Conservation (phyloP, 2,113 vertebrate genomes). For the Gobius niger region DNA sequence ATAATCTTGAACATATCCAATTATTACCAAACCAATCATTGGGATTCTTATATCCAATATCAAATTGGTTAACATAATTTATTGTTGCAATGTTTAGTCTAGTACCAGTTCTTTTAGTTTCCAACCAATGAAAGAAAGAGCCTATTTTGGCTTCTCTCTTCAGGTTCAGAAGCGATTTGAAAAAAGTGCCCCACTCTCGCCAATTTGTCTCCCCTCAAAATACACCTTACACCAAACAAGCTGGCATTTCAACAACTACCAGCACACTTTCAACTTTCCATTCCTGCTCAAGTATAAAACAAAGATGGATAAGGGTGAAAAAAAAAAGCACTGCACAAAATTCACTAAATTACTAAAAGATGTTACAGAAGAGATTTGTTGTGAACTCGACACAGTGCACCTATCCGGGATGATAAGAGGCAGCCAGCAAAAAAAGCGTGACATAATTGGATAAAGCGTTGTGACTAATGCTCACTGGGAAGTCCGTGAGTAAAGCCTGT, state of each 20-base stretch:
- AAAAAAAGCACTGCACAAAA: neutral
- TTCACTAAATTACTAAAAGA: neutral
- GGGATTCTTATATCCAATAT: too few relatives aligned
- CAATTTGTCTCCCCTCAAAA: constrained; percentile 9
- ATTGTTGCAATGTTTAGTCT: neutral
- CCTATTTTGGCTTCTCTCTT: neutral
- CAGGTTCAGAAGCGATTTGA: constrained; percentile 1
- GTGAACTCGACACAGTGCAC: neutral
- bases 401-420: constrained; percentile 5
- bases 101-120: neutral
- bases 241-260: constrained; percentile 7
- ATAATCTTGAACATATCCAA: too few relatives aligned
- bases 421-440: constrained; percentile 11
- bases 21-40: too few relatives aligned
- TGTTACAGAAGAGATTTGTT: neutral
- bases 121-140: neutral
- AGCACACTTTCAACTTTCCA: constrained; percentile 1
- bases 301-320: neutral
- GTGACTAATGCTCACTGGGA: constrained; percentile 82
- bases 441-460: constrained; percentile 40
- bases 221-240: neutral
- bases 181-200: neutral
- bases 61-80: too few relatives aligned
- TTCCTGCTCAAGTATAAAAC: neutral
- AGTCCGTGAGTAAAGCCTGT: constrained; percentile 81